Conservation (phyloP, 2,113 vertebrate genomes). For the Malurus alboscapulatus region DNA sequence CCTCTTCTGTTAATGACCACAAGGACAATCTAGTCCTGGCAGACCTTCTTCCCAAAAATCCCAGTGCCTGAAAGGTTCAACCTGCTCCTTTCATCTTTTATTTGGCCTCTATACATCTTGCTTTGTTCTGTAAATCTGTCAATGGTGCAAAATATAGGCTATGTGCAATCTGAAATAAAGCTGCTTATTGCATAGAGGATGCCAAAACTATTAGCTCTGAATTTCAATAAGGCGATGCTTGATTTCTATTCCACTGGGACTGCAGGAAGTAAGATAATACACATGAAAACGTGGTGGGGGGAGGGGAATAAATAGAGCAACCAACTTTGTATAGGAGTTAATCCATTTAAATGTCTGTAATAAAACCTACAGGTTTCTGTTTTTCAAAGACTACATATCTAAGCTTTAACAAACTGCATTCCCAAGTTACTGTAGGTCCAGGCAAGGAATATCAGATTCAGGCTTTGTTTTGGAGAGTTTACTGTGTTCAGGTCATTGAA, state of each 20-base stretch:
- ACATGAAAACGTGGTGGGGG: neutral
- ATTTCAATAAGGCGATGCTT: constrained; percentile 22
- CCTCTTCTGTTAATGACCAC: neutral
- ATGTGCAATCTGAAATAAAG: constrained; percentile 4
- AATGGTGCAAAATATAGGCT: neutral
- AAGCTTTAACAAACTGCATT: neutral
- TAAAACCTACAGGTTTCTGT: neutral
- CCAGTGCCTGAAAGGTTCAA: neutral
- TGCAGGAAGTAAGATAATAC: neutral
- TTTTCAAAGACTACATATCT: neutral
- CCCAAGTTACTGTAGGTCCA: neutral
- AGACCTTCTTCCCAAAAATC: neutral
- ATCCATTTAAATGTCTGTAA: neutral
- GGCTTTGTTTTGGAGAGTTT: neutral
- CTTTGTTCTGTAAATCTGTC: neutral
- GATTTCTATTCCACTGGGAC: neutral
- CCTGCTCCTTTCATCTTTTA: neutral
- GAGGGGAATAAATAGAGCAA: neutral
- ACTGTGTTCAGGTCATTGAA: neutral
- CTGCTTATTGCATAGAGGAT: neutral
- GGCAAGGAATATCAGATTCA: neutral
- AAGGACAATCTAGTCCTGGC: neutral
- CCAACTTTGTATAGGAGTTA: neutral
- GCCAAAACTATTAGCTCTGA: constrained; percentile 28
- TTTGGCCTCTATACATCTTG: neutral